Evolutionary conservation across 2,888 invertebrate species (phyloP), one percentile per base, ranked within the genome.

Genomic region (Penaeus monodon): DNA sequence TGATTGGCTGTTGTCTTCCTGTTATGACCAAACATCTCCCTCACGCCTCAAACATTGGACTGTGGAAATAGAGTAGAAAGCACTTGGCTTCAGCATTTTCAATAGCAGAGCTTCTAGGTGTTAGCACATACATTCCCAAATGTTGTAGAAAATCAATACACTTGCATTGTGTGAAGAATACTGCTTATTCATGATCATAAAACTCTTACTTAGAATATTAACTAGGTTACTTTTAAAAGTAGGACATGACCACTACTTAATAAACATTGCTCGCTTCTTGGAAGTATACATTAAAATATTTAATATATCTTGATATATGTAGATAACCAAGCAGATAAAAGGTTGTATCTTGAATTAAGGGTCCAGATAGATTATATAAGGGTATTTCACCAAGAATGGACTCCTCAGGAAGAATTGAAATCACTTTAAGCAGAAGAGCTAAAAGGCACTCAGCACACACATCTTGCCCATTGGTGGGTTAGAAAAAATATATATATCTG

Each of bases 61-160:
- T 44, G 57, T 64, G 57, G 68, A 63, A 63, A 44, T 85, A 85
- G 65, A 68, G n/a, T 79, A 79, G 70, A 33, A 49, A 65, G 85
- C 85, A 85, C 85, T 85, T 85, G 79, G 79, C 85, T 85, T 85
- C 70, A 73, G 64, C 77, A 77, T 78, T 84, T 84, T 77, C n/a
- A 84, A 65, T 84, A 84, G 77, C 85, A 79, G 68, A 85, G 85
- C 85, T 85, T 85, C 70, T 85, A 85, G 79, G 49, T 85, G 85
- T 85, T 85, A 85, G 85, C 85, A 85, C 85, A 57, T 70, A 76
- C 70, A 85, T 85, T 85, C 73, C 68, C 73, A 76, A 33, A 84
- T 84, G 68, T 78, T 78, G 77, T 84, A 84, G 84, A 84, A 78
- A 57, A 49, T 78, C 44, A 38, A 29, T 82, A 49, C 73, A 81